These are phyloP conservation scores for Pammene aurita DNA, from an alignment of 2,888 invertebrate species.

Conservation along the genomic window DNA sequence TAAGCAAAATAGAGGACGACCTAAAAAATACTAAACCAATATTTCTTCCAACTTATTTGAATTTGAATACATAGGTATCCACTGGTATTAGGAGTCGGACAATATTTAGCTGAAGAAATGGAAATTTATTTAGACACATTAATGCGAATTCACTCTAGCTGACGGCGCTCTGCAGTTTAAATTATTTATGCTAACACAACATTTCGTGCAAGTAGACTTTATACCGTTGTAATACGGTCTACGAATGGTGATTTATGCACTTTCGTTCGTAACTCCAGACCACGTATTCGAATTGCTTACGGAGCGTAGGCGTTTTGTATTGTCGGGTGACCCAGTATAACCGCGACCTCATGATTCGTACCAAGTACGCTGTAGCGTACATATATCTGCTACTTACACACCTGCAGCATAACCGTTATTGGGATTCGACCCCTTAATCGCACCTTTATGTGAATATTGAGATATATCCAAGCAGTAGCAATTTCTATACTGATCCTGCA, in stretches of 20 bases:
- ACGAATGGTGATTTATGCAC: neutral
- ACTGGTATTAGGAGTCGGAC: slow-evolving; percentile 6
- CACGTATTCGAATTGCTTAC: neutral
- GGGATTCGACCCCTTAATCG: too few relatives aligned
- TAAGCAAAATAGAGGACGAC: neutral
- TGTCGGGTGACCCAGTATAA: too few relatives aligned
- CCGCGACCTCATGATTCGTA: too few relatives aligned
- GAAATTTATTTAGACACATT: slow-evolving; percentile 23
- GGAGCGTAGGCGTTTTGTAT: too few relatives aligned
- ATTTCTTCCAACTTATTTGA: slow-evolving; percentile 7
- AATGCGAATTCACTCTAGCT: slow-evolving; percentile 14
- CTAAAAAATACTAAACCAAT: slow-evolving; percentile 11
- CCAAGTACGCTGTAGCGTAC: too few relatives aligned
- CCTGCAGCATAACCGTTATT: too few relatives aligned
- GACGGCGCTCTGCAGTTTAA: slow-evolving; percentile 17
- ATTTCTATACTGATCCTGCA: too few relatives aligned
- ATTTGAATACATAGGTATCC: neutral
- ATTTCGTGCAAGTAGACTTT: neutral
- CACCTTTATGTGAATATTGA: too few relatives aligned
- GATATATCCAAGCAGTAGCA: too few relatives aligned
- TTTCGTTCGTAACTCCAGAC: neutral
- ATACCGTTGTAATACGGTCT: neutral
- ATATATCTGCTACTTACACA: too few relatives aligned
- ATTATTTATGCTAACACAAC: slow-evolving; percentile 16
- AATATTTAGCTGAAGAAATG: slow-evolving; percentile 22